Evolutionary conservation across 2,888 invertebrate genomes (phyloP), one percentile per base, ranked within the genome.

Genomic region (Nectonema munidae): DNA sequence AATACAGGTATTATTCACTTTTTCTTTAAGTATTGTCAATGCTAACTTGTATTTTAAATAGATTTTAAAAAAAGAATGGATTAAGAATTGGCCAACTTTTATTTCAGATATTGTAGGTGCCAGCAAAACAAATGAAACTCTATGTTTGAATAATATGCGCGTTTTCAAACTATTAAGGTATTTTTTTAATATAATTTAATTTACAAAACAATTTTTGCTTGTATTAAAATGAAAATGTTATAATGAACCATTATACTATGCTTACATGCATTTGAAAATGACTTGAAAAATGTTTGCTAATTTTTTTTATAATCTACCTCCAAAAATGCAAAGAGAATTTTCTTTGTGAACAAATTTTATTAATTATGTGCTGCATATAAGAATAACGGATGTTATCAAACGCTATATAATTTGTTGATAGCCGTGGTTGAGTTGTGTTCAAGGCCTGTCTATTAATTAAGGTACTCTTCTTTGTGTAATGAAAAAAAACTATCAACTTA

Each of bases 101-200:
- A 89, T 99, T 49, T 70, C 75, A 50, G 95, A 99, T 54, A 95
- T 95, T 53, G 89, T 99, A 42, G 95, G 89, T 42, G 81, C 95
- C 34, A 83, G 83, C 49, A 83, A 83, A 63, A 86, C 86, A 18
- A 89, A 86, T 55, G 95, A 95, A 57, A 76, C 79, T 49, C 65
- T 99, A 36, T 99, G 95, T 62, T 86, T 89, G 61, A 99, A 99
- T 57, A 99, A 99, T 55, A 95, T 99, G 86, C 72, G 72, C 19
- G 95, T 99, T 50, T 61, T 99, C 45, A 86, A 86, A 55, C 63
- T 99, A 43, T 64, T 95, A 25, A 83, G 59, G 59, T 59, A 44
- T 40, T 45, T 41, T 20, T 13, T 11, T 11, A 30, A 3, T 6
- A 28, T 17, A 6, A n/a, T 14, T 11, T n/a, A 14, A 15, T n/a